Conservation (phyloP, 1,140 invertebrate species). For the Drosophila asahinai region DNA sequence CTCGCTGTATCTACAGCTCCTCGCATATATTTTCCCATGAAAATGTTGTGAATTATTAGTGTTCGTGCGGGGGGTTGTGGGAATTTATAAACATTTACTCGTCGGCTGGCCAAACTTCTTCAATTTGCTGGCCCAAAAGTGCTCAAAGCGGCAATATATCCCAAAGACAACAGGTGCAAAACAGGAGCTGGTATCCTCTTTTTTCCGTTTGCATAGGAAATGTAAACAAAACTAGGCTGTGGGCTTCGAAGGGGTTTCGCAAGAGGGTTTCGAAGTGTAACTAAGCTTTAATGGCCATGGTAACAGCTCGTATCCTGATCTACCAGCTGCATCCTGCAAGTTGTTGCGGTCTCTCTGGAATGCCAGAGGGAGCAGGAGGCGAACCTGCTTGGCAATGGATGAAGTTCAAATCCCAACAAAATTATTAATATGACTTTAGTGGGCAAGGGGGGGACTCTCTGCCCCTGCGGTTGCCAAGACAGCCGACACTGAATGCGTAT, state of each 20-base stretch:
- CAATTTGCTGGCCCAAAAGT: conserved; percentile 20
- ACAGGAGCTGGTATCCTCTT: conserved; percentile 8
- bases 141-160: conserved; percentile 15
- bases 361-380: conserved; percentile 7
- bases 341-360: conserved; percentile 32
- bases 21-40: conserved; percentile 41
- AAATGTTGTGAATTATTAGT: conserved; percentile 34
- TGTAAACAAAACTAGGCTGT: conserved; percentile 54
- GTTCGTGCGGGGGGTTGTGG: conserved; percentile 12
- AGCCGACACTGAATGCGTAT: conserved; percentile 31
- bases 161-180: conserved; percentile 46
- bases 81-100: conserved; percentile 32
- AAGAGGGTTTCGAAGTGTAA: conserved; percentile 25
- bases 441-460: not conserved
- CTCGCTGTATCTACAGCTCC: not conserved
- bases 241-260: conserved; percentile 4
- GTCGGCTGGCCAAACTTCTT: conserved; percentile 15
- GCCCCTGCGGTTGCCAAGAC: conserved; percentile 63
- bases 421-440: conserved; percentile 81
- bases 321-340: conserved; percentile 35
- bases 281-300: conserved; percentile 56
- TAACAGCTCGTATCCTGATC: conserved; percentile 22
- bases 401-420: conserved; percentile 71
- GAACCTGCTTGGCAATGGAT: conserved; percentile 4
- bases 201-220: conserved; percentile 54